These are phyloP conservation scores for Chymomyza procnemis DNA, from an alignment of 2,888 invertebrate species.

Conservation along the genomic window DNA sequence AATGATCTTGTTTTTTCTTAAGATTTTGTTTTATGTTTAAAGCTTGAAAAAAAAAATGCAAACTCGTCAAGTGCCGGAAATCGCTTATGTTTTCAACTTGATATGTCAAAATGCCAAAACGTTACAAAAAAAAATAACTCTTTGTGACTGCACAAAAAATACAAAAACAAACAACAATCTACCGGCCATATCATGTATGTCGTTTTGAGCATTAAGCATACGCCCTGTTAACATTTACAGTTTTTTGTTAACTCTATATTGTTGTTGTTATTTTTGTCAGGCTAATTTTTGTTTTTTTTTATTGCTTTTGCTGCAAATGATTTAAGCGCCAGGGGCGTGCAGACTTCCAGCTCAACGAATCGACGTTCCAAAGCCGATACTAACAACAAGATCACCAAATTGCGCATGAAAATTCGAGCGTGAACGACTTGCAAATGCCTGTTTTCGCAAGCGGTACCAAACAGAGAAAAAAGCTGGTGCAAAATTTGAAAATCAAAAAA, in stretches of 20 bases:
- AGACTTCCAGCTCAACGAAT: constrained; percentile 8
- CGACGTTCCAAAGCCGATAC: background rate
- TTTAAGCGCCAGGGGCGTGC: constrained; percentile 63
- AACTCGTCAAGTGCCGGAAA: constrained; percentile 66
- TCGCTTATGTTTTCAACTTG: constrained; percentile 60
- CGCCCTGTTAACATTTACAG: constrained; percentile 56
- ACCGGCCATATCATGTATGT: constrained; percentile 17
- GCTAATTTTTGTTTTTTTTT: constrained; percentile 11
- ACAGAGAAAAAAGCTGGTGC: too few relatives aligned
- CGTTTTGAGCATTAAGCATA: constrained; percentile 47
- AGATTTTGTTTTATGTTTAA: constrained; percentile 14
- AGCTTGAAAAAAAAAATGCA: constrained; percentile 21
- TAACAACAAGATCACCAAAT: constrained; percentile 1
- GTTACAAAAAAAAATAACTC: constrained; percentile 19
- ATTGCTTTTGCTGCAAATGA: constrained; percentile 56
- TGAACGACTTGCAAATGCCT: too few relatives aligned
- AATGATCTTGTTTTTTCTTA: background rate
- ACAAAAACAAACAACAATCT: constrained; percentile 30
- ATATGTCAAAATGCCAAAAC: constrained; percentile 63
- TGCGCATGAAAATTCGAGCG: too few relatives aligned
- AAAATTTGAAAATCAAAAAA: too few relatives aligned
- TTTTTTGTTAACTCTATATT: constrained; percentile 35
- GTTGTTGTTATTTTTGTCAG: background rate
- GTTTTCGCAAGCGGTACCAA: background rate
- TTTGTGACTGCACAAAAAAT: constrained; percentile 7